Percentiles rank a stretch among this genome's conserved stretches.
These are phyloP conservation scores for Pelmatolapia mariae DNA, from an alignment of 2,113 vertebrate genomes.

Conservation along the genomic window DNA sequence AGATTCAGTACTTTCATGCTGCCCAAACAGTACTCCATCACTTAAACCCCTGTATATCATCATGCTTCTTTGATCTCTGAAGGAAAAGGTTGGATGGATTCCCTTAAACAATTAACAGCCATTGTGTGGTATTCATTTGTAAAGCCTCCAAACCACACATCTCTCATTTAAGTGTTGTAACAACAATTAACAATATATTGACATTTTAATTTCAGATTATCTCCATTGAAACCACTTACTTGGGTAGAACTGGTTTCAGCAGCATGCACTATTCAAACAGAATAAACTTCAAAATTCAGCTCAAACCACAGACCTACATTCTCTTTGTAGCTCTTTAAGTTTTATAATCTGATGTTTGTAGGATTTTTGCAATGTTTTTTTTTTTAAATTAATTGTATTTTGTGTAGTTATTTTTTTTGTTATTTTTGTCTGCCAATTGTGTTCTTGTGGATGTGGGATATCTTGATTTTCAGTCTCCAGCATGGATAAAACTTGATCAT, in stretches of 20 bases:
- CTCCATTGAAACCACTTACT: background rate
- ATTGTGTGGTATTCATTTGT: background rate
- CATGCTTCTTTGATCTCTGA: background rate
- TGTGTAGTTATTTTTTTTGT: background rate
- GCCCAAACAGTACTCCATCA: background rate
- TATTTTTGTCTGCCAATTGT: background rate
- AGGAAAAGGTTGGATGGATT: background rate
- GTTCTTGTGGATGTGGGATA: background rate
- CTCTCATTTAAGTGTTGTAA: background rate
- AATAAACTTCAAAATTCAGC: background rate
- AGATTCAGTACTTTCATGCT: background rate
- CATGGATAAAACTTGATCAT: background rate
- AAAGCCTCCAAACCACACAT: background rate
- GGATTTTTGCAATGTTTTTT: background rate
- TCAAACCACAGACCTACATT: background rate
- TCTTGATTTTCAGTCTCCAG: background rate
- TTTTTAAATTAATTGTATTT: background rate
- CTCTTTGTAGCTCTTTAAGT: background rate
- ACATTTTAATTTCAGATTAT: background rate
- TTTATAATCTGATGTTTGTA: background rate
- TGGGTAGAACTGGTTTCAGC: background rate
- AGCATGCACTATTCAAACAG: fast-evolving
- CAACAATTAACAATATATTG: background rate
- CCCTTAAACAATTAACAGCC: background rate
- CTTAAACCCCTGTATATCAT: background rate